Evolutionary conservation across 1,140 invertebrate species (phyloP).

Genomic region (Eumaeus atala): DNA sequence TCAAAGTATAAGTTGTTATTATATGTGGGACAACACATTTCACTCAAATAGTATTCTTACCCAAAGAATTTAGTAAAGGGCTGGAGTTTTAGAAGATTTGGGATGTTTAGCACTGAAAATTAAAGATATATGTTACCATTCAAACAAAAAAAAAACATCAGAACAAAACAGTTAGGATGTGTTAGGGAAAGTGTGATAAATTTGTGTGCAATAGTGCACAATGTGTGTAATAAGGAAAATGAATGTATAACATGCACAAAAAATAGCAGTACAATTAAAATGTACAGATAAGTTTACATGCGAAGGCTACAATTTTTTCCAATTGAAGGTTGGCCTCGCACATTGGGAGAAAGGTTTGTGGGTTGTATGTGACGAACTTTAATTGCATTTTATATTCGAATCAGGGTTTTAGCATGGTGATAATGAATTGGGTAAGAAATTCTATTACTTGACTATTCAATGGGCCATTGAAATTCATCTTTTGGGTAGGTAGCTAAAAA

Average conservation of each 20-base stretch:
- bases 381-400: no score
- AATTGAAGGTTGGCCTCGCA: neutral
- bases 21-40: conserved; percentile 37
- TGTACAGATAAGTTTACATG: neutral
- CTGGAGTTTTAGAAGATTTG: conserved; percentile 53
- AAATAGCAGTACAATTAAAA: neutral
- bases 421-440: no score
- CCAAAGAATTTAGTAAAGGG: conserved; percentile 37
- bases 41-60: conserved; percentile 53
- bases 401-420: no score
- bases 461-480: no score
- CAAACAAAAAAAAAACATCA: conserved; percentile 25
- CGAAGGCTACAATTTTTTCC: neutral
- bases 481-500: no score
- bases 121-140: conserved; percentile 40
- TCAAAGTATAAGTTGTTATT: conserved; percentile 31
- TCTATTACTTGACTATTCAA: no score
- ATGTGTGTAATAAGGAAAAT: no score
- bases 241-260: conserved; percentile 4
- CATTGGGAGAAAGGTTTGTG: no score
- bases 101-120: conserved; percentile 61
- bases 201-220: conserved; percentile 8
- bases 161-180: conserved; percentile 10
- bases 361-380: no score
- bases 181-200: conserved; percentile 1